Conservation (phyloP, 2,888 invertebrate species). For the Papilio protenor region DNA sequence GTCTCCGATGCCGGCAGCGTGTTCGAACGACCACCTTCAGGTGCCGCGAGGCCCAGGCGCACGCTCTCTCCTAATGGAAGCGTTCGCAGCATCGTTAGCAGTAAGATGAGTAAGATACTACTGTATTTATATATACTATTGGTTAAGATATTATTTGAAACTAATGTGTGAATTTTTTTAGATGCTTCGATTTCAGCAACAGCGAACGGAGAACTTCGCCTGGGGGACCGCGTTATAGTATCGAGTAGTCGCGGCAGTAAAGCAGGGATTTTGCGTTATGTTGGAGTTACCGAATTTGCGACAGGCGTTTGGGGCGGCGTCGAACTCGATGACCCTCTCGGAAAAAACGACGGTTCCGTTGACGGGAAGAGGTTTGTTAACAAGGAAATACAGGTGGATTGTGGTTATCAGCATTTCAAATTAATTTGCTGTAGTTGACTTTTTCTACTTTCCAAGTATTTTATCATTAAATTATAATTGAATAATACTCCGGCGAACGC, state of each 20-base stretch:
- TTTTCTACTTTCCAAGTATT: not conserved
- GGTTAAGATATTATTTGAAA: not conserved
- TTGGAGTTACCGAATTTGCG: slow-evolving; percentile 96
- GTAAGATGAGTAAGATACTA: slow-evolving; percentile 79
- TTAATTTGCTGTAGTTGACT: not conserved
- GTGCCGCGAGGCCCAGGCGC: slow-evolving; percentile 73
- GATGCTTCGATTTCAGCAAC: slow-evolving; percentile 80
- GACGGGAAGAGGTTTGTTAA: slow-evolving; percentile 91
- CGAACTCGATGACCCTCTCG: slow-evolving; percentile 95
- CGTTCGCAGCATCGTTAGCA: slow-evolving; percentile 80
- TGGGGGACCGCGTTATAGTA: slow-evolving; percentile 97
- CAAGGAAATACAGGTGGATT: slow-evolving; percentile 28
- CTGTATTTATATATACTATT: not conserved
- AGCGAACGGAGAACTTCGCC: slow-evolving; percentile 86
- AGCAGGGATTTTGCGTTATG: slow-evolving; percentile 92
- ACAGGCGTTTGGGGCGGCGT: slow-evolving; percentile 98
- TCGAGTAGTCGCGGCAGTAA: slow-evolving; percentile 94
- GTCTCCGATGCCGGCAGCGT: slow-evolving; percentile 79
- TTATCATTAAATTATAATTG: not conserved
- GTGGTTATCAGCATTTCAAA: not conserved
- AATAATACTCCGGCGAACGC: too few species aligned
- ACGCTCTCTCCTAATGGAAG: slow-evolving; percentile 80
- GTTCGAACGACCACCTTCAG: slow-evolving; percentile 77
- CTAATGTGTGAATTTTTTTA: slow-evolving; percentile 49
- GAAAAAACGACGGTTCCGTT: slow-evolving; percentile 98